Evolutionary conservation across 2,797 vertebrate genomes (phyloP).

Genomic region (Vireo griseus): DNA sequence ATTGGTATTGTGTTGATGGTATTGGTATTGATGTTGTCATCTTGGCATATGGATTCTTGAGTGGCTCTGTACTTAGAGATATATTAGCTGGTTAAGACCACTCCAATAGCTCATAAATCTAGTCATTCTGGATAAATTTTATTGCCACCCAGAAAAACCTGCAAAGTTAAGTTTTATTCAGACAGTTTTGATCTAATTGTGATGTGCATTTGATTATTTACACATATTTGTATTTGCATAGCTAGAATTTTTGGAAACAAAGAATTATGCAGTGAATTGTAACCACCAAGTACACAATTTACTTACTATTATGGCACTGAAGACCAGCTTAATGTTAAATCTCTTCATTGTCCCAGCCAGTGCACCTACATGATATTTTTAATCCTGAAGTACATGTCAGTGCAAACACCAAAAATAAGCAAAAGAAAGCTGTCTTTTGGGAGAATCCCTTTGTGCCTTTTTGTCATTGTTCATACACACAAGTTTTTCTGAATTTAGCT

Average conservation of each 20-base stretch:
- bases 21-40: neutral
- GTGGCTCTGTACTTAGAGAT: neutral
- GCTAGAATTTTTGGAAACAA: neutral
- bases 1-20: neutral
- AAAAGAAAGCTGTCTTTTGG: neutral
- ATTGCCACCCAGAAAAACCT: fast-evolving
- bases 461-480: fast-evolving
- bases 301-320: neutral
- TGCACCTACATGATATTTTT: neutral
- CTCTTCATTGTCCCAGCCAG: neutral
- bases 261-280: neutral
- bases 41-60: neutral
- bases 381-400: neutral
- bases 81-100: neutral
- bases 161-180: neutral
- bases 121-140: neutral
- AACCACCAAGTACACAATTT: neutral
- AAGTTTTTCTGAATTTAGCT: neutral
- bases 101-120: neutral
- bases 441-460: neutral
- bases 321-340: neutral
- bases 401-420: neutral
- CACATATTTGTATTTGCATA: neutral
- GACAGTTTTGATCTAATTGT: neutral
- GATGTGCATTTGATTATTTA: neutral